Evolutionary conservation across 2,797 vertebrate species (phyloP).

Genomic region (Orestias chungarensis): DNA sequence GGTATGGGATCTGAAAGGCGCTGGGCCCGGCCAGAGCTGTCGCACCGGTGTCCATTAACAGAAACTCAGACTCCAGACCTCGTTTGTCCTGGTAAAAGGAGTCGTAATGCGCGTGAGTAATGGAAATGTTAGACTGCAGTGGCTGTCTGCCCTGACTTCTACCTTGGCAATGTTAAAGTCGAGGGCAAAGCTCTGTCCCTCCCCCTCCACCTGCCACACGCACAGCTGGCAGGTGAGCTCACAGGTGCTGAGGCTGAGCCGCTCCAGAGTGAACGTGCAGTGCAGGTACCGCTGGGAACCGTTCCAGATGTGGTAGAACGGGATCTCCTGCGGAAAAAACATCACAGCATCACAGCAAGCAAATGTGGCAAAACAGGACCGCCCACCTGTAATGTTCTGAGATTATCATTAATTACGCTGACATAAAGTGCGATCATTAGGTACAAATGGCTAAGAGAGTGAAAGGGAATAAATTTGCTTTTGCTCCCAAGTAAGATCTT

Average conservation of each 20-base stretch:
- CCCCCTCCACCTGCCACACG: conserved; percentile 98
- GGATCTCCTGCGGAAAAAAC: conserved; percentile 87
- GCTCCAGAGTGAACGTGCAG: conserved; percentile 97
- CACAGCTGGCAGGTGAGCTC: conserved; percentile 98
- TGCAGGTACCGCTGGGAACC: conserved; percentile 94
- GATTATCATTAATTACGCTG: conserved; percentile 61
- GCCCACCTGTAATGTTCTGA: conserved; percentile 38
- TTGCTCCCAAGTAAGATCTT: conserved; percentile 26
- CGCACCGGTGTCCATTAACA: conserved; percentile 88
- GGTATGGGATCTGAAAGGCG: conserved; percentile 99
- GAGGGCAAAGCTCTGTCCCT: conserved; percentile 94
- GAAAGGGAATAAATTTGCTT: conserved; percentile 18
- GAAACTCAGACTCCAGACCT: conserved; percentile 87
- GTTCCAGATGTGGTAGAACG: conserved; percentile 98
- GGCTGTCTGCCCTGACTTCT: conserved; percentile 19
- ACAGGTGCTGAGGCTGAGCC: conserved; percentile 91
- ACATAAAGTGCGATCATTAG: conserved; percentile 30
- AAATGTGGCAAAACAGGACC: conserved; percentile 37
- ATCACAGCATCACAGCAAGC: conserved; percentile 48
- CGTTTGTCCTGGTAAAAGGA: conserved; percentile 85
- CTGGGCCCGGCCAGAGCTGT: conserved; percentile 96
- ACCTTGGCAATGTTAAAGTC: conserved; percentile 98
- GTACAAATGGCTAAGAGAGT: conserved; percentile 22
- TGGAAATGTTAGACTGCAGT: not conserved
- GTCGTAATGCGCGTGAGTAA: not conserved